Conservation (phyloP, 2,797 vertebrate genomes). For the Sebastes matsubarae region DNA sequence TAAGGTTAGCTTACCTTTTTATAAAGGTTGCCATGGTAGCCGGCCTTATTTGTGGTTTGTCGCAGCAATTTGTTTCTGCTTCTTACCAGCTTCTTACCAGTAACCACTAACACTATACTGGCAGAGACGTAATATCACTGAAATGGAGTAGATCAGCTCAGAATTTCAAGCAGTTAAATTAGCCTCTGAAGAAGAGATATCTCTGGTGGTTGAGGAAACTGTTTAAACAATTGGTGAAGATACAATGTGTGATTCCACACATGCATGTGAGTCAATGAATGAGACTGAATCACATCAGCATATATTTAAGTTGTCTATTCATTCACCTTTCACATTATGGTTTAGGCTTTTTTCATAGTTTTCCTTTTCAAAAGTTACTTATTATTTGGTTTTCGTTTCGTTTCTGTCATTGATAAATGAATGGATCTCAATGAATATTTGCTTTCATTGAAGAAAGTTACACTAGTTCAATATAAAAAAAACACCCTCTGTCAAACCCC, state of each 20-base stretch:
- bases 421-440: neutral
- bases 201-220: neutral
- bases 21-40: neutral
- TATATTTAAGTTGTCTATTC: neutral
- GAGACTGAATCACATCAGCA: neutral
- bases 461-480: neutral
- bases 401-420: neutral
- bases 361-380: neutral
- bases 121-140: fast-evolving
- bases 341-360: neutral
- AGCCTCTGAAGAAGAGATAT: no score
- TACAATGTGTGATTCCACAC: neutral
- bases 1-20: neutral
- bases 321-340: neutral
- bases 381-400: neutral
- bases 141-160: neutral
- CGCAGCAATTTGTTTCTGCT: neutral
- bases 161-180: neutral
- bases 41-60: no score
- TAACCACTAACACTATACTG: neutral
- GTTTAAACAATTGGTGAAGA: neutral
- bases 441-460: neutral
- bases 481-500: neutral
- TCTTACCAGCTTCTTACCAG: neutral
- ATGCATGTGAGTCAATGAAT: neutral